phyloP scores from a whole-genome alignment of 2,888 invertebrate species.

The Drosophila picticornis region DNA sequence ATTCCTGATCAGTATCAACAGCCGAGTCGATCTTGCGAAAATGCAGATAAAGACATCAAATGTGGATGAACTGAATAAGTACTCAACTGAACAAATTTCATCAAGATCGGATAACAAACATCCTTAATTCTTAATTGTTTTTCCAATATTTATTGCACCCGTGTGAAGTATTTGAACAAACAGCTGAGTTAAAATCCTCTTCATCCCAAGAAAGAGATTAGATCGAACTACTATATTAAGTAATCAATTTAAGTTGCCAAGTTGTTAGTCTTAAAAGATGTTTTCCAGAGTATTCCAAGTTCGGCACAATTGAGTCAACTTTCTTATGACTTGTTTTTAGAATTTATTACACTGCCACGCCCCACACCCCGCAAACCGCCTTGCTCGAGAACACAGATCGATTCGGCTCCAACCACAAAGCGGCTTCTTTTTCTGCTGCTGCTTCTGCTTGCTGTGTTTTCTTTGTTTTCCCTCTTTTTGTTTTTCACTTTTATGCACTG shows the following conservation, averaged over 20 bases:
- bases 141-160: no score
- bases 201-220: background rate
- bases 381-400: conserved; percentile 3
- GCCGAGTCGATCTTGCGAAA: background rate
- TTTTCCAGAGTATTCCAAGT: conserved; percentile 5
- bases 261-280: background rate
- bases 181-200: no score
- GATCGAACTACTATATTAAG: background rate
- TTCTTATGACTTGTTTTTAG: conserved; percentile 39
- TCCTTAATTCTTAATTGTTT: no score
- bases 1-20: background rate
- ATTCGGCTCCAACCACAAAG: conserved; percentile 10
- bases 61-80: no score
- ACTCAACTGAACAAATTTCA: background rate
- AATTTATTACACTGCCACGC: conserved; percentile 57
- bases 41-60: background rate
- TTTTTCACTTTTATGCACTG: conserved; percentile 41
- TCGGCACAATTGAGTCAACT: background rate
- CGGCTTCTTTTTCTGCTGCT: conserved; percentile 26
- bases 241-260: background rate
- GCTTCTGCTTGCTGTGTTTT: conserved; percentile 5
- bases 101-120: no score
- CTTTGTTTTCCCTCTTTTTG: conserved; percentile 29
- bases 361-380: conserved; percentile 15
- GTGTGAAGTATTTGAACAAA: no score